Evolutionary conservation across 2,888 invertebrate species (phyloP), one percentile per base, ranked within the genome.

Genomic region (Euclidia mi): DNA sequence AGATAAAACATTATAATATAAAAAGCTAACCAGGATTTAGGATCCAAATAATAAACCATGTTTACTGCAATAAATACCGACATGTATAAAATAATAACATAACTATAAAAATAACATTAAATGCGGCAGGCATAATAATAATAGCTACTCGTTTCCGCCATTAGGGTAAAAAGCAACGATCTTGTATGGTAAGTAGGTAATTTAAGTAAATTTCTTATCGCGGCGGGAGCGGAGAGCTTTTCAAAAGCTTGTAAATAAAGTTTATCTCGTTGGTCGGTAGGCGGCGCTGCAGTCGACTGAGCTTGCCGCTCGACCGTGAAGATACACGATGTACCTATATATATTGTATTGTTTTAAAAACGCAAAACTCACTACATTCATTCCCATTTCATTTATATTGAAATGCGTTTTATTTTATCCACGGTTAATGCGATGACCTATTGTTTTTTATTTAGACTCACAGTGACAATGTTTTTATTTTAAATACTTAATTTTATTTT

Each of bases 141-240:
- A 20, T 10, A 53, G 41, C 18, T 35, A 50, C 44, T 41, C 11
- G 31, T 41, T 56, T 64, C 55, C 41, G 41, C 58, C 55, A 63
- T 71, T 60, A 71, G 2, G 31, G 38, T 46, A 58, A 50, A 53
- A 60, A 68, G 60, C 64, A 66, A 66, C 63, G 57, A 70, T 72
- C 58, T 66, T 43, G 47, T 53, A 76, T 75, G 73, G 71, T 79
- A 68, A 76, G 76, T 81, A 73, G 71, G 83, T 85, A 79, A 86
- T 88, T 87, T 84, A 82, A 79, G 81, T 84, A 84, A 86, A 86
- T 82, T 82, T 75, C 84, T 86, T 87, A 90, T 88, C 88, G 78
- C 79, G 51, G 65, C 81, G 77, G 84, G 82, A 79, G 84, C 76
- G 69, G 73, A 75, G 79, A 78, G 84, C 76, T 84, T 83, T 82